These are phyloP conservation scores for Trachelus iudaicus DNA, from an alignment of 2,888 invertebrate genomes.

Conservation along the genomic window DNA sequence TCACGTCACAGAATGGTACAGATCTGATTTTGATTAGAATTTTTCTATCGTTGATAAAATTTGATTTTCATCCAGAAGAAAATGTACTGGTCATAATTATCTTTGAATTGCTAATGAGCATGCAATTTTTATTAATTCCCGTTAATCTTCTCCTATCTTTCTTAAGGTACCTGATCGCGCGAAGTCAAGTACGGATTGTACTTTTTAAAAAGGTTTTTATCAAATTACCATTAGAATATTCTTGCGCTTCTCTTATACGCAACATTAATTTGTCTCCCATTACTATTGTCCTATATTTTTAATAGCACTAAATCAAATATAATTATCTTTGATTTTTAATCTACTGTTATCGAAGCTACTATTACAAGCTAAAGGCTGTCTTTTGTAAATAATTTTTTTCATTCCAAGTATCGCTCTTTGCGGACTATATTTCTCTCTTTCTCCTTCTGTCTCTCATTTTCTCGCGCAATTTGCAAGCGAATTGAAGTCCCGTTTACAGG, in stretches of 20 bases:
- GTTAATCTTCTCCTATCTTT: neutral
- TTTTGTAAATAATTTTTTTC: neutral
- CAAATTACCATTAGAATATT: neutral
- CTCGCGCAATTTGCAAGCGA: neutral
- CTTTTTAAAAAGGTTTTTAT: neutral
- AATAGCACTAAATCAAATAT: neutral
- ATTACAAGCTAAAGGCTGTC: neutral
- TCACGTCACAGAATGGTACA: neutral
- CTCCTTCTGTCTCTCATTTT: neutral
- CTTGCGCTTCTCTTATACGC: neutral
- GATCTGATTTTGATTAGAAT: neutral
- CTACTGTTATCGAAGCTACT: neutral
- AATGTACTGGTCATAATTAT: neutral
- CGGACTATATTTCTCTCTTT: neutral
- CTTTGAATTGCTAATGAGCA: neutral
- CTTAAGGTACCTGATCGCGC: neutral
- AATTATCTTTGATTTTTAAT: neutral
- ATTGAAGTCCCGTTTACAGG: neutral
- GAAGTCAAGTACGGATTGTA: neutral
- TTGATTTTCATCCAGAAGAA: neutral
- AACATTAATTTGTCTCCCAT: neutral
- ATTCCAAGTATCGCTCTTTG: neutral
- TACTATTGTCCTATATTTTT: neutral
- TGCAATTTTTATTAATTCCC: neutral
- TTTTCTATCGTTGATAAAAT: neutral